Evolutionary conservation across 2,113 vertebrate genomes (phyloP).

Genomic region (Columba livia): DNA sequence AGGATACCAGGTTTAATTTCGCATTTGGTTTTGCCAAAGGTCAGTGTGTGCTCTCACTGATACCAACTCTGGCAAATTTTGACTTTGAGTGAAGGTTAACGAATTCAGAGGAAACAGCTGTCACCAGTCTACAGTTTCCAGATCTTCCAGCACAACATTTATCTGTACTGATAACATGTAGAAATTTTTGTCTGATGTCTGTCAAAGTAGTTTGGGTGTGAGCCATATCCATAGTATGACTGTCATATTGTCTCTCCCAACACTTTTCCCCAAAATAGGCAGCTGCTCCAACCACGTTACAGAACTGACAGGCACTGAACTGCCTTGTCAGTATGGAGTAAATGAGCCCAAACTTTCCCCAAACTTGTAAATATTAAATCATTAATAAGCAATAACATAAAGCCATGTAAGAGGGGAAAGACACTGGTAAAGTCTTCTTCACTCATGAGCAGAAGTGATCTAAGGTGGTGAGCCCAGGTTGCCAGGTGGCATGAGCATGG

Average conservation of each 20-base stretch:
- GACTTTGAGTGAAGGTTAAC: neutral
- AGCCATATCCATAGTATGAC: neutral
- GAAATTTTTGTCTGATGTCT: neutral
- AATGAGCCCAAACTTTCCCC: neutral
- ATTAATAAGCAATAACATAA: neutral
- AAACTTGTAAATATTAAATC: neutral
- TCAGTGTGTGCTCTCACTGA: neutral
- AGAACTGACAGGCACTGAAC: neutral
- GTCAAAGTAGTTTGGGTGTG: neutral
- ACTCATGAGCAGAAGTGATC: neutral
- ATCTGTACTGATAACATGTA: neutral
- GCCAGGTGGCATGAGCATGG: neutral
- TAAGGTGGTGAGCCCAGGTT: neutral
- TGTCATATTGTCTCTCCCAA: accelerated
- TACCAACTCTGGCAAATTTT: neutral
- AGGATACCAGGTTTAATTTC: neutral
- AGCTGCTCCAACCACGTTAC: neutral
- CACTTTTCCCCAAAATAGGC: neutral
- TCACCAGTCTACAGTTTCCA: neutral
- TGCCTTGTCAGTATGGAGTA: neutral
- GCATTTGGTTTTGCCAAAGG: neutral
- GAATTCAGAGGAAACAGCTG: neutral
- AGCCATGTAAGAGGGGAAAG: neutral
- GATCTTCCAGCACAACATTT: neutral
- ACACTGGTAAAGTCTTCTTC: neutral